Percentiles rank a stretch among this genome's conserved stretches.
These are phyloP conservation scores for Coregonus ussuriensis DNA, from an alignment of 2,797 vertebrate genomes.

Conservation along the genomic window DNA sequence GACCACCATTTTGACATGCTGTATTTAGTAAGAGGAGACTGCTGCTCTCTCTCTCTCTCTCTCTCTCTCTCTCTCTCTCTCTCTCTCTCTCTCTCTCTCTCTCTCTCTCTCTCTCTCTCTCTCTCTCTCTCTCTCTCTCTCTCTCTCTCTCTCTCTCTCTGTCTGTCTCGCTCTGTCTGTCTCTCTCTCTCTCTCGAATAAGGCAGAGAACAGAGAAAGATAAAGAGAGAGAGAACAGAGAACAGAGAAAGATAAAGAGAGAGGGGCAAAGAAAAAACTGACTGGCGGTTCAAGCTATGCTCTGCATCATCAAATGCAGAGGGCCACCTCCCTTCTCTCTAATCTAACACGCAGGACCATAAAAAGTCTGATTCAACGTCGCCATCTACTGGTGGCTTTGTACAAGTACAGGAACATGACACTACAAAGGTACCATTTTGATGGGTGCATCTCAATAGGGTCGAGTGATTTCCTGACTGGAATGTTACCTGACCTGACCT, in stretches of 20 bases:
- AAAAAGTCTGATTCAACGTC: not conserved
- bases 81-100: not conserved
- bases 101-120: not conserved
- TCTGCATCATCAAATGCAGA: conserved; percentile 34
- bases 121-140: no score
- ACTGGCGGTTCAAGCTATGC: conserved; percentile 21
- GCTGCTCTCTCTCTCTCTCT: not conserved
- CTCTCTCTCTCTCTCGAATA: no score
- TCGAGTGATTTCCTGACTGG: not conserved
- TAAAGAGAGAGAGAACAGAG: no score
- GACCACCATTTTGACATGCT: not conserved
- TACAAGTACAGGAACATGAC: no score
- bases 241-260: conserved; percentile 2
- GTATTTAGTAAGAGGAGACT: conserved; percentile 15
- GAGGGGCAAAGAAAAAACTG: not conserved
- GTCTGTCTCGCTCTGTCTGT: no score
- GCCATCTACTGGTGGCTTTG: conserved; percentile 60
- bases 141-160: not conserved
- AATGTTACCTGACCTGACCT: not conserved
- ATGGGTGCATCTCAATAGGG: not conserved
- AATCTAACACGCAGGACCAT: conserved; percentile 36
- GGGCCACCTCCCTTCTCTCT: conserved; percentile 57
- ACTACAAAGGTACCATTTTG: not conserved
- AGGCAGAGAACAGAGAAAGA: no score
- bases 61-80: not conserved